These are phyloP conservation scores for Leptodactylus fuscus DNA, from an alignment of 2,113 vertebrate species.

Conservation along the genomic window DNA sequence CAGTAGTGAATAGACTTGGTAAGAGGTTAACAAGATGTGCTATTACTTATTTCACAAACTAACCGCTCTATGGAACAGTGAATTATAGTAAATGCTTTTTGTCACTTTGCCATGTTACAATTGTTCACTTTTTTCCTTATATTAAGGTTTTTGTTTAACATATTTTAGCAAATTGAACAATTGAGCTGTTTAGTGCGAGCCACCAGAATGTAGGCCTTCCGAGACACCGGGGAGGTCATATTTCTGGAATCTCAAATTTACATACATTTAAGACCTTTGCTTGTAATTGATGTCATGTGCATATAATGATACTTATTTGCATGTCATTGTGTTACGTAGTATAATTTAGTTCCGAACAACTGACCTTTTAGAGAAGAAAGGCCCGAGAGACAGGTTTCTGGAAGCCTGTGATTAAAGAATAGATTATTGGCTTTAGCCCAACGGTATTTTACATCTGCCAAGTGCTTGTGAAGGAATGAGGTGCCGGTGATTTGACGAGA, in stretches of 20 bases:
- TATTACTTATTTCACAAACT: conserved; percentile 8
- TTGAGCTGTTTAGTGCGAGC: conserved; percentile 39
- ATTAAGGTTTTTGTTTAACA: conserved; percentile 21
- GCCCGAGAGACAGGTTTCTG: conserved; percentile 45
- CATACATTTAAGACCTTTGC: conserved; percentile 36
- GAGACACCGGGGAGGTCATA: conserved; percentile 37
- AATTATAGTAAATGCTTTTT: background rate
- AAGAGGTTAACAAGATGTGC: background rate
- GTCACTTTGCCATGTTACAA: background rate
- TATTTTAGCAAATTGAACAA: conserved; percentile 49
- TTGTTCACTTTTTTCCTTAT: background rate
- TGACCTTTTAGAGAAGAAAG: conserved; percentile 36
- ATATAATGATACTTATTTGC: conserved; percentile 55
- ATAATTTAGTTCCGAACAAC: conserved; percentile 23
- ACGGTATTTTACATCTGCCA: conserved; percentile 41
- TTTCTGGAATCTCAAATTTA: conserved; percentile 47
- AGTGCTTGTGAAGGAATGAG: conserved; percentile 43
- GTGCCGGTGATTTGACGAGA: conserved; percentile 43
- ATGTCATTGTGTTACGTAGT: conserved; percentile 50
- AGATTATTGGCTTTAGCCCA: conserved; percentile 50
- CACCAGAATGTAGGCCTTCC: background rate
- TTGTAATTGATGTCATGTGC: conserved; percentile 55
- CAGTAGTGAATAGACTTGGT: background rate
- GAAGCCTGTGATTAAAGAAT: conserved; percentile 56
- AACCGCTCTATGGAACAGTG: background rate